Conservation (phyloP, 53 echinoderm and acorn worm genomes). For the Temnopleurus reevesii region DNA sequence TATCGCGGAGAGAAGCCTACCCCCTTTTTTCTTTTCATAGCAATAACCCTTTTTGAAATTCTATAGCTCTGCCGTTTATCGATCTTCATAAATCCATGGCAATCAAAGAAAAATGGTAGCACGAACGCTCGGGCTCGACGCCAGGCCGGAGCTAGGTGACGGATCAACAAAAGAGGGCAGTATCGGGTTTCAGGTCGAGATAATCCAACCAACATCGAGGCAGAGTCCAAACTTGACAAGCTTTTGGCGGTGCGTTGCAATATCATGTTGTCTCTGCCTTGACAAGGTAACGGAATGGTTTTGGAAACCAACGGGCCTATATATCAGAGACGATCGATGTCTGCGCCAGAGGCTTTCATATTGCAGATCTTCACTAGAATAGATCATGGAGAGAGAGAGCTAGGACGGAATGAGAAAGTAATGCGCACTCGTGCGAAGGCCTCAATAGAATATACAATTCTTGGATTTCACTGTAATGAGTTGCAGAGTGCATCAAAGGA, state of each 20-base stretch:
- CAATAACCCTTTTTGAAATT: constrained; percentile 39
- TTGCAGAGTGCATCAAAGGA: neutral
- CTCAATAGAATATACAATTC: constrained; percentile 23
- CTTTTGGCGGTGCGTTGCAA: constrained; percentile 31
- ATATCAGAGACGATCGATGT: constrained; percentile 30
- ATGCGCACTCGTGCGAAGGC: constrained; percentile 18
- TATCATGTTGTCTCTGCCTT: constrained; percentile 23
- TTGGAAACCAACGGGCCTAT: constrained; percentile 16
- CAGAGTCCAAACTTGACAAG: constrained; percentile 22
- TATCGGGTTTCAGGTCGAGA: neutral
- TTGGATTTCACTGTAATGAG: constrained; percentile 34
- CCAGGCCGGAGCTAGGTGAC: constrained; percentile 6
- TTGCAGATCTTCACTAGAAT: constrained; percentile 2
- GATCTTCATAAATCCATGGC: constrained; percentile 39
- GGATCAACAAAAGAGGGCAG: constrained; percentile 33
- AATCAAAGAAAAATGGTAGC: constrained; percentile 1
- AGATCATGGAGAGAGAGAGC: neutral
- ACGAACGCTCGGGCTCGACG: constrained; percentile 6
- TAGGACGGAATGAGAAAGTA: constrained; percentile 23
- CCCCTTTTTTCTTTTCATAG: constrained; percentile 8
- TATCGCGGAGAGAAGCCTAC: neutral
- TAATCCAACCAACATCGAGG: constrained; percentile 37
- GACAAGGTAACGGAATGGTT: neutral
- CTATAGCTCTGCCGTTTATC: constrained; percentile 25
- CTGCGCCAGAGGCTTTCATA: constrained; percentile 37